Base-by-base conservation (phyloP, 2,797 vertebrate genomes). In the Perdix hodgsoniae region DNA sequence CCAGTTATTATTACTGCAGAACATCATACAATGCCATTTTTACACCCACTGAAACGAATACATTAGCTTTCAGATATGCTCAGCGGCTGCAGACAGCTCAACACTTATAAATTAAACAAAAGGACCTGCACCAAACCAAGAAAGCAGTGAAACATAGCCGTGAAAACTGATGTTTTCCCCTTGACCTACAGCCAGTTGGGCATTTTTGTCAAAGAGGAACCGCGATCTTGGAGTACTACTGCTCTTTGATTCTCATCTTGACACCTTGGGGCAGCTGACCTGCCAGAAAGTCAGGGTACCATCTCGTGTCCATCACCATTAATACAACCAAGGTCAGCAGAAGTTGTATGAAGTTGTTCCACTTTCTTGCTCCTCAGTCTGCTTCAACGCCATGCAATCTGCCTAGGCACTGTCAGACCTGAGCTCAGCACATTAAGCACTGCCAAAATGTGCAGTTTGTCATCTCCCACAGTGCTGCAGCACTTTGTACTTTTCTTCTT, bases 141-240 rank as follows among this genome's bases (percentile, higher is more conserved):
- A 31, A 70, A 56, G 71, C 0, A 59, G 59, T 2, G 0, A 81
- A 63, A 79, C 0, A 0, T 0, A 59, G 63, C 24, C 52, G 29
- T 6, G 33, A 52, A 40, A 78, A 67, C n/a, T 2, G 1, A 9
- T 29, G 11, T 44, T 80, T 85, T 54, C 73, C 65, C n/a, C 47
- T 24, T 45, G 7, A 45, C 6, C 24, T 60, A 23, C 0, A 1
- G 23, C 14, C 54, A 31, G 16, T 31, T 31, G 26, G 13, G 39
- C 3, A 12, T 35, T 89, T 88, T 63, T 33, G 24, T 39, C 15
- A 70, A 64, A 84, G 24, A 13, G 54, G 7, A 15, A 76, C 54
- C 57, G 31, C 12, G 14, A 65, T 54, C 57, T 44, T 8, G 16
- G 52, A 19, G 40, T 19, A 39, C 37, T 27, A 50, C 76, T 18